phyloP scores from a whole-genome alignment of 2,113 vertebrate genomes.

The Chrysemys picta region DNA sequence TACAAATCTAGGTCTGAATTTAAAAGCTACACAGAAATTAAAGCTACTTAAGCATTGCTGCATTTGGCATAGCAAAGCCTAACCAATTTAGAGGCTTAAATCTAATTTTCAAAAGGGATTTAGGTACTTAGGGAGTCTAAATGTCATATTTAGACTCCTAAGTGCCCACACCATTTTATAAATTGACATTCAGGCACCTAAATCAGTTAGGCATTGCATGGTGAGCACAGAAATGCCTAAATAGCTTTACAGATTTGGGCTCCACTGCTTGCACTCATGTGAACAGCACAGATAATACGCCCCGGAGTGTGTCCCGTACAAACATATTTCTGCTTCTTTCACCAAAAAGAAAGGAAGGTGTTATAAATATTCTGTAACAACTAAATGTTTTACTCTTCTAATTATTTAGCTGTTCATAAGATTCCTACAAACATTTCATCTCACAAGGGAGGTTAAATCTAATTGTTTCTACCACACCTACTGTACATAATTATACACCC shows the following conservation, averaged over 20 bases:
- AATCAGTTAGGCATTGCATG: background rate
- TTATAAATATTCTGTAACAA: slow-evolving; percentile 30
- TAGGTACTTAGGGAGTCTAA: background rate
- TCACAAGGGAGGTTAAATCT: background rate
- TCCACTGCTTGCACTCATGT: background rate
- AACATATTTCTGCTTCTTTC: slow-evolving; percentile 10
- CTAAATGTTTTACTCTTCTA: background rate
- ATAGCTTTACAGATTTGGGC: background rate
- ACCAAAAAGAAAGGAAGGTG: background rate
- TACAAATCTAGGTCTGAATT: background rate
- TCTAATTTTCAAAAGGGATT: background rate
- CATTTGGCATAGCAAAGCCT: background rate
- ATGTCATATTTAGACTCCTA: background rate
- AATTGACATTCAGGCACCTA: background rate
- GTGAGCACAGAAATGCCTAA: background rate
- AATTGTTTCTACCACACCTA: background rate
- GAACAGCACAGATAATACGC: background rate
- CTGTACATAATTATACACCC: background rate
- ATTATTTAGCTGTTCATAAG: slow-evolving; percentile 25
- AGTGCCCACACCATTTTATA: too few species aligned
- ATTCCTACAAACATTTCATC: slow-evolving; percentile 13
- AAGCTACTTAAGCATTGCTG: background rate
- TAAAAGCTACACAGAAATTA: background rate
- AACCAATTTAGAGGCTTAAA: background rate
- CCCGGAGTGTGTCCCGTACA: background rate